phyloP scores from a whole-genome alignment of 1,140 invertebrate genomes.

The Drosophila fuyamai region DNA sequence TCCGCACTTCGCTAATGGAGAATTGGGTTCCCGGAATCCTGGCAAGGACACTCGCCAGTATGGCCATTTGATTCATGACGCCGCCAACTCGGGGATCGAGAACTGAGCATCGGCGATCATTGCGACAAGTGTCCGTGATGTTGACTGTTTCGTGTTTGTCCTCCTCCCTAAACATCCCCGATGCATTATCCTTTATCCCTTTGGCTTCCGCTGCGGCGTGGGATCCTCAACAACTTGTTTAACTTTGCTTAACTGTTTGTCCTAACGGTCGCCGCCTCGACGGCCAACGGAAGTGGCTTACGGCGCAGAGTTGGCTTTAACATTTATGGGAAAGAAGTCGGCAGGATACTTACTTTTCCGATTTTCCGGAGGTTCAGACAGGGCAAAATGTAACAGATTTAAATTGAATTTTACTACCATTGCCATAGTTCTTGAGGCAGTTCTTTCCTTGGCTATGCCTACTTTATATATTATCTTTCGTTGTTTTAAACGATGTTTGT shows the following conservation, averaged over 20 bases:
- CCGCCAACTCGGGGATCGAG: constrained; percentile 23
- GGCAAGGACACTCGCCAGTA: constrained; percentile 12
- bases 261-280: constrained; percentile 14
- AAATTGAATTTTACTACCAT: too few species aligned
- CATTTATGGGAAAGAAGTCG: background rate
- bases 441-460: too few species aligned
- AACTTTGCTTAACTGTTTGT: constrained; percentile 53
- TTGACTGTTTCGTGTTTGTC: constrained; percentile 28
- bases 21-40: constrained; percentile 14
- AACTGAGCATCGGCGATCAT: constrained; percentile 6
- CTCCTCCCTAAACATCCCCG: constrained; percentile 15
- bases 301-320: background rate
- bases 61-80: constrained; percentile 40
- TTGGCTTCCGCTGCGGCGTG: constrained; percentile 37
- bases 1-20: constrained; percentile 12
- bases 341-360: background rate
- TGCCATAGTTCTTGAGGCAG: too few species aligned
- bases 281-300: constrained; percentile 28
- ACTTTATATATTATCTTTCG: too few species aligned
- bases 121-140: constrained; percentile 48
- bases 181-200: constrained; percentile 5
- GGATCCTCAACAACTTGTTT: constrained; percentile 64
- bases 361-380: background rate
- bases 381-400: too few species aligned
- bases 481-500: too few species aligned